Evolutionary conservation across 2,797 vertebrate genomes (phyloP).

Genomic region (Aulostomus chinensis): DNA sequence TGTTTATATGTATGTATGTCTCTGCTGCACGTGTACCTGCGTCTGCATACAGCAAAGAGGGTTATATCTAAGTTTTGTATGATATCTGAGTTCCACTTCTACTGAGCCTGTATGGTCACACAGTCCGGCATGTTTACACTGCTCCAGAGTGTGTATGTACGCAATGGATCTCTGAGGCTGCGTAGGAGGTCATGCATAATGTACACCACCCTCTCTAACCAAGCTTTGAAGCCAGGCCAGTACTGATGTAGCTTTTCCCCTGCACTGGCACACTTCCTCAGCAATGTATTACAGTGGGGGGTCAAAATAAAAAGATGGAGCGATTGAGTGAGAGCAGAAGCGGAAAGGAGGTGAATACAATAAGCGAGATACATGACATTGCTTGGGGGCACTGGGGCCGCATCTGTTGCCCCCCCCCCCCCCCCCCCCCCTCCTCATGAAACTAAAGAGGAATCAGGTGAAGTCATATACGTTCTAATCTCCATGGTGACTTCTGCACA

Average conservation of each 20-base stretch:
- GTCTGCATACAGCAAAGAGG: too few species aligned
- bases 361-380: constrained; percentile 1
- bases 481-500: constrained; percentile 40
- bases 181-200: constrained; percentile 72
- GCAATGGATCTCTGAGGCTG: constrained; percentile 28
- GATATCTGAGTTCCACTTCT: constrained; percentile 1
- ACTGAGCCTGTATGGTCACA: constrained; percentile 3
- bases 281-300: constrained; percentile 34
- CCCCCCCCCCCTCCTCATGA: constrained; percentile 22
- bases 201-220: constrained; percentile 43
- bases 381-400: neutral
- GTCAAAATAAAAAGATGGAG: neutral
- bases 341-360: constrained; percentile 5
- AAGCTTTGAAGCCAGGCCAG: constrained; percentile 60
- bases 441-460: constrained; percentile 30
- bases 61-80: too few species aligned
- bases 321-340: constrained; percentile 2
- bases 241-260: constrained; percentile 46
- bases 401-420: constrained; percentile 17
- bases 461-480: constrained; percentile 15
- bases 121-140: neutral
- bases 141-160: constrained; percentile 4
- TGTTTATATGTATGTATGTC: neutral
- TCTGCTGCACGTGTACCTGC: neutral
- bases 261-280: constrained; percentile 51